A percentile compares a stretch with the other conserved stretches of the same genome.
These are phyloP conservation scores for Gambusia affinis DNA, from an alignment of 2,113 vertebrate genomes.

Conservation along the genomic window DNA sequence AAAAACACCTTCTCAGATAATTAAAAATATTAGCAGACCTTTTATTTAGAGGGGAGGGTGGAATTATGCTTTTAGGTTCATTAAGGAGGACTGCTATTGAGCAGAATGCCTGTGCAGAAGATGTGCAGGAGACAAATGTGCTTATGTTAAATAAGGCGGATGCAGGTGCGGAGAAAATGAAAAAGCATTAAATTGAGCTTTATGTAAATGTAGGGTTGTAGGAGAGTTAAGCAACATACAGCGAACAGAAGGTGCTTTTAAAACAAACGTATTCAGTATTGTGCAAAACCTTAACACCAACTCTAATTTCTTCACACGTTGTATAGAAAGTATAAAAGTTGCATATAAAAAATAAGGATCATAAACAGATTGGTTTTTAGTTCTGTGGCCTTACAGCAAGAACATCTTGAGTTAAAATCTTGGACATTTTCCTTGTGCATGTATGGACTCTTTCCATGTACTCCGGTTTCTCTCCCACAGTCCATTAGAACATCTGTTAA, in stretches of 20 bases:
- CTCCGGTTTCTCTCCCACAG: no score
- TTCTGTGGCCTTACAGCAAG: neutral
- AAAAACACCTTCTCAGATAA: slow-evolving; percentile 24
- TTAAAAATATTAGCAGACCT: slow-evolving; percentile 40
- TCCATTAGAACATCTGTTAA: no score
- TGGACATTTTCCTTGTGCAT: no score
- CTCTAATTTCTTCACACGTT: neutral
- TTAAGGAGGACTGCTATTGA: slow-evolving; percentile 6
- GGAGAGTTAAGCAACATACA: neutral
- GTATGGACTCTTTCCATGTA: no score
- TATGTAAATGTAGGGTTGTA: neutral
- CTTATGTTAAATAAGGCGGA: neutral
- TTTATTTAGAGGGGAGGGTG: slow-evolving; percentile 15
- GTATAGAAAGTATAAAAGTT: neutral
- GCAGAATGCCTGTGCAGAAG: neutral
- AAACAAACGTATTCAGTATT: no score
- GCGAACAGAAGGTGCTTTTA: no score
- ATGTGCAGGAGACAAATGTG: neutral
- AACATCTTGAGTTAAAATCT: neutral
- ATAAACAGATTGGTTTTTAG: neutral
- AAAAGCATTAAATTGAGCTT: neutral
- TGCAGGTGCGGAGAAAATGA: neutral
- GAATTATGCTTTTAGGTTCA: slow-evolving; percentile 34
- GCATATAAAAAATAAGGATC: neutral
- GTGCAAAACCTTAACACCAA: no score